Evolutionary conservation across 2,888 invertebrate genomes (phyloP).

Genomic region (Strigamia maritima): DNA sequence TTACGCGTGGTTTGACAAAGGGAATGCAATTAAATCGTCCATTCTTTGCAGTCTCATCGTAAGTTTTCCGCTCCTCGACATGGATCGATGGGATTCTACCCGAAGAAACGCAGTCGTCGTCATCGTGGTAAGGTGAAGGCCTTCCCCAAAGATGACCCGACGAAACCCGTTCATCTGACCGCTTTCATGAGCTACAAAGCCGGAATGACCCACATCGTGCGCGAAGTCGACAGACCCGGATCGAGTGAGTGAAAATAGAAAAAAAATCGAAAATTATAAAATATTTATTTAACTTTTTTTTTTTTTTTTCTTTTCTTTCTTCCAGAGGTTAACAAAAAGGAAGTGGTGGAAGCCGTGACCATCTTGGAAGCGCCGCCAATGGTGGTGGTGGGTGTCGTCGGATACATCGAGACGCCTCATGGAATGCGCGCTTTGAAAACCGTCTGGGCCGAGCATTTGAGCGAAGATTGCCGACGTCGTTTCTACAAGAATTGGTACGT

Average conservation of each 20-base stretch:
- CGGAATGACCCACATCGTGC: constrained; percentile 99
- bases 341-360: constrained; percentile 98
- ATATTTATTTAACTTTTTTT: background rate
- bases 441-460: constrained; percentile 98
- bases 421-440: constrained; percentile 92
- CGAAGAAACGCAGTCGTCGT: constrained; percentile 92
- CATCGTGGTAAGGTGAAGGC: constrained; percentile 99
- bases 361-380: constrained; percentile 97
- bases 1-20: background rate
- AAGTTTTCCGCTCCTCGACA: constrained; percentile 99
- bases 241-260: constrained; percentile 73
- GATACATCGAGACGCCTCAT: constrained; percentile 98
- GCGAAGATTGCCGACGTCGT: constrained; percentile 95
- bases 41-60: constrained; percentile 83
- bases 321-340: constrained; percentile 97
- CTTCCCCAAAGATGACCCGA: constrained; percentile 96
- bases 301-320: constrained; percentile 45
- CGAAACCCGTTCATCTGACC: constrained; percentile 95
- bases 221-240: constrained; percentile 97
- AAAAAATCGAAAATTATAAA: background rate
- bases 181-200: constrained; percentile 98
- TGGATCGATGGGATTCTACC: constrained; percentile 99
- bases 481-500: constrained; percentile 99
- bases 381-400: constrained; percentile 95
- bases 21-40: background rate